Conservation (phyloP, 2,113 vertebrate genomes). For the Alosa alosa region DNA sequence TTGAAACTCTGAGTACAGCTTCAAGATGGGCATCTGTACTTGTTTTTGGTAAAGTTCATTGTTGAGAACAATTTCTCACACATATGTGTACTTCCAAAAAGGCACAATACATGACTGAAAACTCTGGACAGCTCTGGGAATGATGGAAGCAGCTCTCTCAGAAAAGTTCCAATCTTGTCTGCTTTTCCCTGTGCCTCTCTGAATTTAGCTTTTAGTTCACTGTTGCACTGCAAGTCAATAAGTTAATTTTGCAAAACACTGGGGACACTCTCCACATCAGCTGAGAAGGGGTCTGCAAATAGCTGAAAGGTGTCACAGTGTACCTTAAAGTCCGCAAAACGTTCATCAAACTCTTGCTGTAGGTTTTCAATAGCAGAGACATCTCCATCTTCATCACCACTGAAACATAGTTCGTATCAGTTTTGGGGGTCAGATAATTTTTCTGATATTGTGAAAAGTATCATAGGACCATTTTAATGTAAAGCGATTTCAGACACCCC, state of each 20-base stretch:
- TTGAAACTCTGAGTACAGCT: too few relatives aligned
- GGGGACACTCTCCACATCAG: slow-evolving; percentile 18
- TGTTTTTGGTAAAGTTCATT: slow-evolving; percentile 41
- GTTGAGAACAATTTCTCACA: slow-evolving; percentile 17
- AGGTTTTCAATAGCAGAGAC: not conserved
- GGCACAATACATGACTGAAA: slow-evolving; percentile 27
- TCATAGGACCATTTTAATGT: too few relatives aligned
- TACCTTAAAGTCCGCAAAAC: not conserved
- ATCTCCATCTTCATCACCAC: not conserved
- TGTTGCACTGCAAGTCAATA: slow-evolving; percentile 34
- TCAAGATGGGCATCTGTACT: slow-evolving; percentile 36
- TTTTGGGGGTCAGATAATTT: too few relatives aligned
- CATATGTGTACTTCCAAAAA: slow-evolving; percentile 36
- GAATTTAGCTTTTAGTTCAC: slow-evolving; percentile 31
- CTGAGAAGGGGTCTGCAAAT: not conserved
- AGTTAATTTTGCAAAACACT: slow-evolving; percentile 24
- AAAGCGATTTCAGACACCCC: too few relatives aligned
- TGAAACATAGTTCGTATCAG: too few relatives aligned
- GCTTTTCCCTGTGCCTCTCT: slow-evolving; percentile 28
- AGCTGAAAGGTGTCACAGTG: not conserved
- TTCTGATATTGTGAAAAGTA: too few relatives aligned
- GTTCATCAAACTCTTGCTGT: not conserved
- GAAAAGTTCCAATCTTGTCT: slow-evolving; percentile 34
- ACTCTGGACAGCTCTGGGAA: slow-evolving; percentile 36
- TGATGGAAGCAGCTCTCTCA: slow-evolving; percentile 24